Base-by-base conservation (phyloP, 2,888 invertebrate species). In the Parasteatoda lunata region DNA sequence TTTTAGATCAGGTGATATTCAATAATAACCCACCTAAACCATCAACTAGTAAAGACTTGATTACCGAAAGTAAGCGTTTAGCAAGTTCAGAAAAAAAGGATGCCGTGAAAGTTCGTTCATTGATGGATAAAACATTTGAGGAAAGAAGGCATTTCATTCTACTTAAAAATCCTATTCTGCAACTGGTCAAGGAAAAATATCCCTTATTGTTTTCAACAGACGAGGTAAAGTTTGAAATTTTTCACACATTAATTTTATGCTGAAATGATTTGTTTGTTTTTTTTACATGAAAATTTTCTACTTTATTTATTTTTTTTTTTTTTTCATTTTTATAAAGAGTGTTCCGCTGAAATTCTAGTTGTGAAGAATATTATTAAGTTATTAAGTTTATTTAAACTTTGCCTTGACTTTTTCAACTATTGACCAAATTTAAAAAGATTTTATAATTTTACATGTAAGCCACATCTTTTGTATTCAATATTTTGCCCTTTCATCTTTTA, bases 191-290 rank as follows among this genome's bases (percentile, higher is more conserved):
- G 48, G 80, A 80, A 52, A 75, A 52, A 15, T 85, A 76, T 59
- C 80, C 85, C 5, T 49, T 80, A 4, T 48, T 85, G 11, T 85
- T 85, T 65, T 66, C 51, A 30, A 15, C 47, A 15, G 47, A 69
- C 7, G 80, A 85, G 65, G 85, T 85, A 66, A 76, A 64, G 45
- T 45, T 77, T 13, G 13, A 59, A n/a, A n/a, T n/a, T n/a, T n/a
- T n/a, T n/a, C n/a, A n/a, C n/a, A n/a, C n/a, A n/a, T n/a, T n/a
- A n/a, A n/a, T n/a, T n/a, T n/a, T n/a, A n/a, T n/a, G n/a, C n/a
- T n/a, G n/a, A n/a, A n/a, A n/a, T n/a, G n/a, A n/a, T n/a, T n/a
- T n/a, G n/a, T n/a, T n/a, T n/a, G n/a, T n/a, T n/a, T n/a, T n/a
- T n/a, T n/a, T n/a, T n/a, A n/a, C n/a, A n/a, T n/a, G n/a, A n/a